Conservation (phyloP, 2,113 vertebrate genomes). For the Ailuropoda melanoleuca region DNA sequence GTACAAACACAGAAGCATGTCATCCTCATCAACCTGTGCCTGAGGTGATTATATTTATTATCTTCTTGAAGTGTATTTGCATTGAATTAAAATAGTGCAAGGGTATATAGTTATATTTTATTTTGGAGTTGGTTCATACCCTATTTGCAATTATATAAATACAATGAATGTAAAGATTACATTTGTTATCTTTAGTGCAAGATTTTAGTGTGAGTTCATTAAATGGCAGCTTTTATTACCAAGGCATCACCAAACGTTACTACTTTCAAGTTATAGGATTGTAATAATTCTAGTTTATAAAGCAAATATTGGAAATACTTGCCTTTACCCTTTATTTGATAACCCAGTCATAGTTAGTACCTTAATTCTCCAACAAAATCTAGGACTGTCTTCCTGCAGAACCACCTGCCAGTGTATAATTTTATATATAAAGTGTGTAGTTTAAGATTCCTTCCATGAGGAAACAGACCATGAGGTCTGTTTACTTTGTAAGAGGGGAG, state of each 20-base stretch:
- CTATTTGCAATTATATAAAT: neutral
- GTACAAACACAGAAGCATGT: constrained; percentile 74
- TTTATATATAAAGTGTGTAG: neutral
- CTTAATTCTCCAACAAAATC: neutral
- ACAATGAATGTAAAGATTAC: neutral
- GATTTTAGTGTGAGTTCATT: constrained; percentile 13
- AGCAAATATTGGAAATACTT: constrained; percentile 19
- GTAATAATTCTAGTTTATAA: constrained; percentile 34
- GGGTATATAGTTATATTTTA: neutral
- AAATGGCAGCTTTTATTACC: constrained; percentile 10
- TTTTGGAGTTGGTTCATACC: neutral
- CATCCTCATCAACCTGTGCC: constrained; percentile 58
- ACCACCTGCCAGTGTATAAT: neutral
- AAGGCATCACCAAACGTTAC: neutral
- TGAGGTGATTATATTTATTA: constrained; percentile 80
- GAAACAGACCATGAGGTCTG: neutral
- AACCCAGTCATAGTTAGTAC: neutral
- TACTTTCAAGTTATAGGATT: neutral
- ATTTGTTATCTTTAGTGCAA: neutral
- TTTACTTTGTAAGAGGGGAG: neutral
- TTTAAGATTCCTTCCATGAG: neutral
- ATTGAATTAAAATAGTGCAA: neutral
- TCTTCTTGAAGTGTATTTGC: neutral
- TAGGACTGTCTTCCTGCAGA: neutral
- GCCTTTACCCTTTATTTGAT: neutral